Conservation (phyloP, 2,888 invertebrate species). For the Strigamia maritima region DNA sequence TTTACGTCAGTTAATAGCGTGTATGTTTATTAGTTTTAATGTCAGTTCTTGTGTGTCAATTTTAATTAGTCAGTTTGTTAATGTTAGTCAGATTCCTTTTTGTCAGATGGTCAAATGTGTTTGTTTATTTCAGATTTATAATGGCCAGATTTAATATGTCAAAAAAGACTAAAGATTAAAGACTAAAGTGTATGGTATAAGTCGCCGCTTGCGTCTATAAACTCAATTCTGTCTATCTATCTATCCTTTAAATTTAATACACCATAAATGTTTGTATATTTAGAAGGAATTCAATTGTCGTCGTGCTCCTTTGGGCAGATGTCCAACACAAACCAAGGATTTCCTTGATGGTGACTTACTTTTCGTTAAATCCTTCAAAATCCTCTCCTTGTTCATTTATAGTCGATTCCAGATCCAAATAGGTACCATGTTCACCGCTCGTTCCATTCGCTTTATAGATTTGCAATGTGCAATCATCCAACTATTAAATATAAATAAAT, state of each 20-base stretch:
- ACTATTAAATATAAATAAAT: constrained; percentile 59
- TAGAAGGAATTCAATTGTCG: constrained; percentile 9
- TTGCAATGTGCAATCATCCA: constrained; percentile 96
- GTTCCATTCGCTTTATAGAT: constrained; percentile 75
- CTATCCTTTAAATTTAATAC: background rate
- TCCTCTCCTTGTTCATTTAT: constrained; percentile 96
- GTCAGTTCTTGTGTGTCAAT: too few relatives aligned
- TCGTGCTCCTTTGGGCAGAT: background rate
- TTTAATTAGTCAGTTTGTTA: too few relatives aligned
- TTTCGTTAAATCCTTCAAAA: constrained; percentile 81
- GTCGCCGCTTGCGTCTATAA: too few relatives aligned
- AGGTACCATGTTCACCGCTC: constrained; percentile 90
- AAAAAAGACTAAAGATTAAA: too few relatives aligned
- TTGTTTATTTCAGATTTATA: too few relatives aligned
- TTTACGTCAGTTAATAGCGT: too few relatives aligned
- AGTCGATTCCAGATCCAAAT: constrained; percentile 94
- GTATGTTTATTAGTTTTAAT: too few relatives aligned
- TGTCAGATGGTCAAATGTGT: too few relatives aligned
- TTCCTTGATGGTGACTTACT: constrained; percentile 33
- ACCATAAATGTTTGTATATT: background rate
- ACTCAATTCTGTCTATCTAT: too few relatives aligned
- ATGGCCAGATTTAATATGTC: too few relatives aligned
- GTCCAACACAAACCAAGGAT: background rate
- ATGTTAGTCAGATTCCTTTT: too few relatives aligned
- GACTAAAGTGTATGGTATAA: too few relatives aligned